Base-by-base conservation (phyloP, 2,113 vertebrate species). In the Anoplopoma fimbria region DNA sequence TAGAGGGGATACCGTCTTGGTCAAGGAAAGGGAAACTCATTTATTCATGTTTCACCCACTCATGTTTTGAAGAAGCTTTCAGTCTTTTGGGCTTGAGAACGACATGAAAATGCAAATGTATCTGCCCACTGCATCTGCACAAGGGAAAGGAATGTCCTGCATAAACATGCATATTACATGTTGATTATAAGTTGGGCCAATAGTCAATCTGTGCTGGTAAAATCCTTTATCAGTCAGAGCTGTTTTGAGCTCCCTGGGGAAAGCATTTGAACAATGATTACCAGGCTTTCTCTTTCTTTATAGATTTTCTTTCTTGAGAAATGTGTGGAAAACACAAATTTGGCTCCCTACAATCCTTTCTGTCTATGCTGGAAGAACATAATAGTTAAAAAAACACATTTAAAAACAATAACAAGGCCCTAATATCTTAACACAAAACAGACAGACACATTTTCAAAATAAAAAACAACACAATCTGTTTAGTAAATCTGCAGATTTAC, bases 31-130 rank as follows among this genome's bases (percentile, higher is more conserved):
- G 0, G 27, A 36, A 73, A 38, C 4, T 12, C 21, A 38, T 69
- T 21, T 42, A 0, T 71, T 17, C 53, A 47, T 27, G 45, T 0
- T 68, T 21, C 79, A 72, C 76, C 82, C 67, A 90, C 75, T 7
- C 82, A 23, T 1, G 19, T 13, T 64, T 14, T 23, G 57, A 60
- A 34, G 68, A 40, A 65, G 27, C 21, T 13, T 15, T 31, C 12
- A 0, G 34, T 34, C 25, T 78, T 42, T 72, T n/a, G n/a, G 49
- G 9, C 27, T 62, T 13, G 31, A 73, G 36, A 71, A 65, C 17
- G 12, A 33, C 42, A 71, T 36, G 2, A 0, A n/a, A 42, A 53
- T 34, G 36, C 49, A 65, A 47, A 77, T 83, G 27, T 13, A 15
- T 58, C 51, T 62, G 25, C 63, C 45, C 47, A 69, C 53, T 82